These are phyloP conservation scores for Heliconius charithonia DNA, from an alignment of 2,888 invertebrate species.

Conservation along the genomic window DNA sequence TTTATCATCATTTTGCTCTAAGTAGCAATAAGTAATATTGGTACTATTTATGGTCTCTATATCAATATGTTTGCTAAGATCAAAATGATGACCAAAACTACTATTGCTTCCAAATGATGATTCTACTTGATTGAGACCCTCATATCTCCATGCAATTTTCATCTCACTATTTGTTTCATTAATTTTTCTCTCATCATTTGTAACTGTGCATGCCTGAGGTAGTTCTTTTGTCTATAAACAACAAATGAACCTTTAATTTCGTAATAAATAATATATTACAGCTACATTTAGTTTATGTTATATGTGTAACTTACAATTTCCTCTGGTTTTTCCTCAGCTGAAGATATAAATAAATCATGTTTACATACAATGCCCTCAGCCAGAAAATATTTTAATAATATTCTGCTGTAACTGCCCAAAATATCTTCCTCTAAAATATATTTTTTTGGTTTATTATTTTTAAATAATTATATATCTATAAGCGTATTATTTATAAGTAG, in stretches of 20 bases:
- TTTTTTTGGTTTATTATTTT: not conserved
- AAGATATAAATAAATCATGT: constrained; percentile 89
- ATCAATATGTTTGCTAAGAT: constrained; percentile 90
- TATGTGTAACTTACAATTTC: constrained; percentile 80
- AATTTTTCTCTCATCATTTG: constrained; percentile 72
- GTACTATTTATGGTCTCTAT: constrained; percentile 81
- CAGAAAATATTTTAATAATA: constrained; percentile 92
- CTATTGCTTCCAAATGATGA: constrained; percentile 75
- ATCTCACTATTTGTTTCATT: constrained; percentile 81
- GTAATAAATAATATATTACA: not conserved
- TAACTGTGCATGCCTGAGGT: constrained; percentile 78
- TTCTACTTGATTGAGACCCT: constrained; percentile 87
- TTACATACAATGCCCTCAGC: constrained; percentile 93
- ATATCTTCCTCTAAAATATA: constrained; percentile 91
- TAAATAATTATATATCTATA: not conserved
- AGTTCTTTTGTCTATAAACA: constrained; percentile 75
- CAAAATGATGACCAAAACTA: constrained; percentile 91
- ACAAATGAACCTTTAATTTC: not conserved
- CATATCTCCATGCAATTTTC: constrained; percentile 96
- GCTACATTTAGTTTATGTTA: not conserved
- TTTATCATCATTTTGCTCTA: constrained; percentile 51
- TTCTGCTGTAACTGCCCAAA: constrained; percentile 89
- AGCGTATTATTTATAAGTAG: not conserved
- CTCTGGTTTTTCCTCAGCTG: constrained; percentile 87
- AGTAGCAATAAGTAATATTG: constrained; percentile 84